A percentile compares a stretch with the other conserved stretches of the same genome.
These are phyloP conservation scores for Lacanobia oleracea DNA, from an alignment of 2,888 invertebrate species.

Conservation along the genomic window DNA sequence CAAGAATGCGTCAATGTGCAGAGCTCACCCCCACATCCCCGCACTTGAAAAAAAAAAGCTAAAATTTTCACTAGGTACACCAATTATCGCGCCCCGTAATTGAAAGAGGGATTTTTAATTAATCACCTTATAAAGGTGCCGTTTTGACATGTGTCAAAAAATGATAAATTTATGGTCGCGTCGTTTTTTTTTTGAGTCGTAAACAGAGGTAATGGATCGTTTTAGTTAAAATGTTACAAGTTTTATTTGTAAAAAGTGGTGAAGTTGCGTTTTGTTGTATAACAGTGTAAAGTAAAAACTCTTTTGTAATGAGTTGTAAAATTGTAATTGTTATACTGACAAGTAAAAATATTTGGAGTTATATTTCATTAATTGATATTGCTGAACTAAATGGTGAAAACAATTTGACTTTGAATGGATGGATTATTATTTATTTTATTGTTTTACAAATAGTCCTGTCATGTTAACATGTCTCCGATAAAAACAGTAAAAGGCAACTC, in stretches of 20 bases:
- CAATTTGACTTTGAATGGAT: not conserved
- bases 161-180: conserved; percentile 50
- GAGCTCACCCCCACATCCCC: conserved; percentile 74
- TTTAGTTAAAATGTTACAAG: conserved; percentile 27
- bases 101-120: conserved; percentile 62
- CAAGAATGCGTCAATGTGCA: conserved; percentile 86
- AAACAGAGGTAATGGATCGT: conserved; percentile 33
- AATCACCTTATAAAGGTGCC: conserved; percentile 55
- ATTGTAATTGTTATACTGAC: conserved; percentile 8
- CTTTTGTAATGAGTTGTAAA: conserved; percentile 13
- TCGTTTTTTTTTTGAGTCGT: conserved; percentile 27
- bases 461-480: too few species aligned
- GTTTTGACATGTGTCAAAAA: conserved; percentile 60
- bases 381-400: not conserved
- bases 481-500: too few species aligned
- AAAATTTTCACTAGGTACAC: conserved; percentile 57
- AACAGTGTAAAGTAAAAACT: not conserved
- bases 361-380: not conserved
- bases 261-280: conserved; percentile 10
- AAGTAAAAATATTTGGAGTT: not conserved
- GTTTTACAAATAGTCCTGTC: too few species aligned
- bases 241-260: conserved; percentile 3
- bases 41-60: conserved; percentile 67
- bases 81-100: conserved; percentile 58
- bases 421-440: too few species aligned